Evolutionary conservation across 2,113 vertebrate genomes (phyloP), one percentile per base, ranked within the genome.

Genomic region (Oophaga pumilio): DNA sequence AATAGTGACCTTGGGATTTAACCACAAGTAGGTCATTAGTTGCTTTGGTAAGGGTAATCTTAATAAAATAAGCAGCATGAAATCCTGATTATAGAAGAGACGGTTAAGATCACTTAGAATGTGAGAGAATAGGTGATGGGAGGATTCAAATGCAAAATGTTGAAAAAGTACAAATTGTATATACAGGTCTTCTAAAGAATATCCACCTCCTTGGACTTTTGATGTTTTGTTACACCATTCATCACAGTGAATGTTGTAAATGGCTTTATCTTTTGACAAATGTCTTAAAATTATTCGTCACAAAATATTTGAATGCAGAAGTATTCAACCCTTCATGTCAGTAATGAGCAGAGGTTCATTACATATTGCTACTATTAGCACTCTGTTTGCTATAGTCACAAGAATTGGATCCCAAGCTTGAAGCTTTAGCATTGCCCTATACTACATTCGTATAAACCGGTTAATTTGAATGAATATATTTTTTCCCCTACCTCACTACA

Each of bases 11-110:
- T 87, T 74, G 69, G 64, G 86, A 82, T 82, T 87, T 73, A 87
- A 73, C 53, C 66, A 87, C 68, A 82, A 87, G 85, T 56, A 87
- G 68, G 86, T 76, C 86, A 87, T 87, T 87, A 82, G 86, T 87
- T 74, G 68, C 85, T 81, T 81, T 71, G 77, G 62, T 71, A 87
- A 59, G 85, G 85, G 52, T 79, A 68, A 66, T 69, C 50, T 73
- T 85, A 76, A 85, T 76, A 76, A 49, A 77, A 82, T 87, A 82
- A 76, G 86, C 56, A 87, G 78, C 78, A 82, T 82, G 66, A 82
- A 82, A 86, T 74, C 66, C 79, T 76, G 78, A 82, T 73, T 73
- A 66, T 76, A 62, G 71, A 50, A 57, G 68, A 85, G 71, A 77
- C 57, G 28, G 14, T 50, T 76, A 53, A 77, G 43, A 49, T 85